These are phyloP conservation scores for Dendroctonus ponderosae DNA, from an alignment of 1,140 invertebrate species.

Conservation along the genomic window DNA sequence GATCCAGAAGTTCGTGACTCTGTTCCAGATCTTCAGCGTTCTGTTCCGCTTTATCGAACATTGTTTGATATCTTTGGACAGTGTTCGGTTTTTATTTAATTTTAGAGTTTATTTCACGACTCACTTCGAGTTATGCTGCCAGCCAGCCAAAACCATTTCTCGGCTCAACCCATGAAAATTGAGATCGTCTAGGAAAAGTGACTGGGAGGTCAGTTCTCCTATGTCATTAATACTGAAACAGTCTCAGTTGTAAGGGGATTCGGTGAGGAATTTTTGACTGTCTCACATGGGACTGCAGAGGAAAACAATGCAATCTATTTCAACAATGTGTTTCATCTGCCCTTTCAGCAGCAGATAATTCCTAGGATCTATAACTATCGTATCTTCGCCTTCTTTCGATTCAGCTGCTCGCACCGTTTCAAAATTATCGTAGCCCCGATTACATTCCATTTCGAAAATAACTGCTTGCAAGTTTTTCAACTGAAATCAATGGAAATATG, in stretches of 20 bases:
- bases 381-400: conserved; percentile 16
- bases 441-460: conserved; percentile 48
- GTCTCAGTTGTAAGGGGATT: too few species aligned
- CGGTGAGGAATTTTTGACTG: background rate
- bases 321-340: conserved; percentile 78
- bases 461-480: conserved; percentile 42
- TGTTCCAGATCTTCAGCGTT: conserved; percentile 71
- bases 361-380: too few species aligned
- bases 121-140: conserved; percentile 82
- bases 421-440: conserved; percentile 32
- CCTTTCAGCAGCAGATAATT: conserved; percentile 69
- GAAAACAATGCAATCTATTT: conserved; percentile 77
- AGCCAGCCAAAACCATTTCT: conserved; percentile 81
- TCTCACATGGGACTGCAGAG: conserved; percentile 81
- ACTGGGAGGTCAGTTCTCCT: conserved; percentile 75
- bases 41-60: conserved; percentile 78
- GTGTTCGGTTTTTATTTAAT: too few species aligned
- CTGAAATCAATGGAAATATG: too few species aligned
- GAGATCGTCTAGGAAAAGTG: conserved; percentile 79
- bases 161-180: conserved; percentile 82
- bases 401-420: conserved; percentile 7
- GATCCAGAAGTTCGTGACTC: conserved; percentile 69
- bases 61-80: conserved; percentile 69
- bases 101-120: too few species aligned
- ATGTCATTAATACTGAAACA: conserved; percentile 75